A percentile compares a stretch with the other conserved stretches of the same genome.
Evolutionary conservation across 2,797 vertebrate genomes (phyloP).

Genomic region (Lindbergichthys nudifrons): DNA sequence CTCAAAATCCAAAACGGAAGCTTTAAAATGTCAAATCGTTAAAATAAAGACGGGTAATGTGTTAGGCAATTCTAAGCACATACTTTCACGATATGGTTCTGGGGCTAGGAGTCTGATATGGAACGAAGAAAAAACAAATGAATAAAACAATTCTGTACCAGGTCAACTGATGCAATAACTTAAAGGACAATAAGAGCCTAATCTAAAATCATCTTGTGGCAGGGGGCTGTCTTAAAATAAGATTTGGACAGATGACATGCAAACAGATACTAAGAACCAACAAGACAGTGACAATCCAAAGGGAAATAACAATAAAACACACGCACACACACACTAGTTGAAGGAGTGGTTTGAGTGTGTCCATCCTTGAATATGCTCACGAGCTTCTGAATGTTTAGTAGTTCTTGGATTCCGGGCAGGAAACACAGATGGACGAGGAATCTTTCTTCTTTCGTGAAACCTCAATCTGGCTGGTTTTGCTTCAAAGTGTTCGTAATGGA

Average conservation of each 20-base stretch:
- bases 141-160: constrained; percentile 71
- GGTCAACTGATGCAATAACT: constrained; percentile 86
- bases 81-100: constrained; percentile 22
- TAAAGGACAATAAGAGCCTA: constrained; percentile 54
- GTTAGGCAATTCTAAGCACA: constrained; percentile 54
- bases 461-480: background rate
- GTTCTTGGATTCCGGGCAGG: constrained; percentile 21
- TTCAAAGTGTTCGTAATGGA: constrained; percentile 24
- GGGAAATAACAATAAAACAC: constrained; percentile 13
- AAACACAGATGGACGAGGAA: constrained; percentile 10
- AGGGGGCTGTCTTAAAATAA: constrained; percentile 27
- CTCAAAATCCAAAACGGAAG: constrained; percentile 30
- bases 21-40: constrained; percentile 64
- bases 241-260: constrained; percentile 29
- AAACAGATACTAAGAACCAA: constrained; percentile 13
- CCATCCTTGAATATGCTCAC: constrained; percentile 44
- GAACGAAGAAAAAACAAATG: constrained; percentile 36
- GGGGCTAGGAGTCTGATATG: constrained; percentile 51
- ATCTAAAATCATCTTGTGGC: constrained; percentile 47
- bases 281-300: background rate
- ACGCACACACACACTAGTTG: background rate
- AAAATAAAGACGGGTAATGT: constrained; percentile 44
- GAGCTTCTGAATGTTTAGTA: constrained; percentile 39
- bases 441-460: constrained; percentile 20
- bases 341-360: constrained; percentile 46